Evolutionary conservation across 2,888 invertebrate species (phyloP), one percentile per base, ranked within the genome.

Genomic region (Calephelis perditalis): DNA sequence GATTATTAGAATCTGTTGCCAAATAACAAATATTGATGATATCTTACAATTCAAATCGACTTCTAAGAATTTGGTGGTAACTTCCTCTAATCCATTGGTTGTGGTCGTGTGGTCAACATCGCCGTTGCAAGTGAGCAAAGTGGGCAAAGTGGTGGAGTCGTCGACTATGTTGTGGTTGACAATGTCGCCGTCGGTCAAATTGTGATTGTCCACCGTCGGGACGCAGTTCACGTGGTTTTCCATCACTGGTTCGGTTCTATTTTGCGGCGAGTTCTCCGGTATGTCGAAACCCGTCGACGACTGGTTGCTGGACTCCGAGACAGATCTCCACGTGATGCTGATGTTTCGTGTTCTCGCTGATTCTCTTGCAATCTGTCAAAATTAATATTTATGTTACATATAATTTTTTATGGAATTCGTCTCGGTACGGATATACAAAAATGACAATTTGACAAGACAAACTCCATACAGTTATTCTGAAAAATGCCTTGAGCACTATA

Each of bases 291-390:
- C 84, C 56, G 78, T 82, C 2, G 85, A 86, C 1, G 87, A 88
- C 55, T 87, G 87, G 75, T 90, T 90, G 70, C 86, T 86, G 5
- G 89, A 90, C 63, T 91, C 91, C 0, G 91, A 91, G 63, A 91
- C 78, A 0, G 91, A 91, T 0, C 91, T 79, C 90, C 91, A 90
- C 0, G 89, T 91, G 63, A 91, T 89, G 74, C 91, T 91, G 60
- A 90, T 82, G 73, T 88, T 84, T 3, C 91, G 76, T 1, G 77
- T 77, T 1, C 88, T 75, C 2, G 77, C 78, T 5, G 78, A 66
- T 68, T 85, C 86, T 63, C 82, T 73, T 12, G 84, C 75, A 2
- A 79, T 78, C 88, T 86, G 75, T 4, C 59, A 61, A 12, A 44
- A 35, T 2, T 26, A 8, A 49, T 43, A n/a, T 36, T 7, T 37